phyloP scores from a whole-genome alignment of 2,113 vertebrate genomes.

The Oplegnathus fasciatus region DNA sequence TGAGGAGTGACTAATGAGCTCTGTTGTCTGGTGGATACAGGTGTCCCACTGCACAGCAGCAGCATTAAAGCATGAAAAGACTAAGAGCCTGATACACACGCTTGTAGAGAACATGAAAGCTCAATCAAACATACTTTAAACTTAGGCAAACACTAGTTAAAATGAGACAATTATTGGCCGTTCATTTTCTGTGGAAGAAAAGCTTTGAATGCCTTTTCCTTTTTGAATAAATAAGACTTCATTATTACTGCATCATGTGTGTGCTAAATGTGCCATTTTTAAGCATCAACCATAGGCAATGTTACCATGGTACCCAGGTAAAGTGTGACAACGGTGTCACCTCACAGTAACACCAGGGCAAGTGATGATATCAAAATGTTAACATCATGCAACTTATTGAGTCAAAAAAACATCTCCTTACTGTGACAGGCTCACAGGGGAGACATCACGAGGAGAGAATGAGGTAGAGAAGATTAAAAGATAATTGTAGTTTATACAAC shows the following conservation, averaged over 20 bases:
- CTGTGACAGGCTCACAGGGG: background rate
- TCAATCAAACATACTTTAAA: background rate
- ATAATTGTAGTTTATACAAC: too few relatives aligned
- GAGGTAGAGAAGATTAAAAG: too few relatives aligned
- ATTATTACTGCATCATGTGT: background rate
- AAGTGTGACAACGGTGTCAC: background rate
- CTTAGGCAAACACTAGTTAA: background rate
- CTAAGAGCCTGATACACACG: background rate
- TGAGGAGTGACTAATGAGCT: conserved; percentile 40
- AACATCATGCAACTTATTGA: background rate
- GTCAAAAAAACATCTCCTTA: background rate
- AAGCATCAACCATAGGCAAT: background rate
- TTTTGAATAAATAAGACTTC: background rate
- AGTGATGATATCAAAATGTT: background rate
- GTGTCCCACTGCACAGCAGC: conserved; percentile 1
- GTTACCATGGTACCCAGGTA: background rate
- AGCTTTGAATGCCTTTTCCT: background rate
- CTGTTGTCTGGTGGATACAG: conserved; percentile 16
- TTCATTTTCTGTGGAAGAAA: background rate
- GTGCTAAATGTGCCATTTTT: background rate
- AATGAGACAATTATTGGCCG: too few relatives aligned
- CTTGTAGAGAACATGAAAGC: conserved; percentile 15
- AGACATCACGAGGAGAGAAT: background rate
- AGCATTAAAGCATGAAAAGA: conserved; percentile 27
- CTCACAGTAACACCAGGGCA: background rate